Base-by-base conservation (phyloP, 2,113 vertebrate species). In the Geococcyx californianus region DNA sequence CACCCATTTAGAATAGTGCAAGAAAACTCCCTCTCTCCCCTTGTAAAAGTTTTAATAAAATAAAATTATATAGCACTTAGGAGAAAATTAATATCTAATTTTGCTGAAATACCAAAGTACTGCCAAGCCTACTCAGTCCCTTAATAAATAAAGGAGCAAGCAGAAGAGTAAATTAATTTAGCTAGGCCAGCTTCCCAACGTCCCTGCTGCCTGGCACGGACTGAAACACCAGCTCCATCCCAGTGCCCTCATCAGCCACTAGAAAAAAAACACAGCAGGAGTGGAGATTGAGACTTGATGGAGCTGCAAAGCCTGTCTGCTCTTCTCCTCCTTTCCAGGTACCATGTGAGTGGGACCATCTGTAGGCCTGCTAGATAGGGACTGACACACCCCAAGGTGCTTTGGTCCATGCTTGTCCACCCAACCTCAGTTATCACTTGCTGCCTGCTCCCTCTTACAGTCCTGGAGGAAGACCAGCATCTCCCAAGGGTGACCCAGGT, bases 41-140 rank as follows among this genome's bases (percentile, higher is more conserved):
- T 89, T 66, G 87, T 95, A 95, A 95, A 96, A 82, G 17, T 84
- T 93, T 91, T 84, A 91, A 96, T 96, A 94, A 91, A 93, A 93
- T 87, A 58, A 90, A 87, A 94, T 92, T 69, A 82, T 24, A 72
- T 77, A 79, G 68, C 66, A 19, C 87, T 95, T 91, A 91, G 66
- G 80, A 87, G 84, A 88, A 94, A 96, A 96, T 93, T n/a, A 75
- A 79, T 72, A 54, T 69, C 76, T 94, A 68, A 79, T 94, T 96
- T 84, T 92, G 66, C 40, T 75, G 93, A 82, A 84, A 89, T 64
- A 84, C 15, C 6, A 7, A 54, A 79, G 36, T 4, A 3, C 31
- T 73, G 84, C 81, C 89, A 72, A 84, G 74, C 26, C 40, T 55
- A 42, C 45, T 87, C 36, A 19, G 85, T 10, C 60, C 15, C 59